A percentile compares a stretch with the other conserved stretches of the same genome.
phyloP scores from a whole-genome alignment of 1,140 invertebrate species.

The Sycophaga agraensis region DNA sequence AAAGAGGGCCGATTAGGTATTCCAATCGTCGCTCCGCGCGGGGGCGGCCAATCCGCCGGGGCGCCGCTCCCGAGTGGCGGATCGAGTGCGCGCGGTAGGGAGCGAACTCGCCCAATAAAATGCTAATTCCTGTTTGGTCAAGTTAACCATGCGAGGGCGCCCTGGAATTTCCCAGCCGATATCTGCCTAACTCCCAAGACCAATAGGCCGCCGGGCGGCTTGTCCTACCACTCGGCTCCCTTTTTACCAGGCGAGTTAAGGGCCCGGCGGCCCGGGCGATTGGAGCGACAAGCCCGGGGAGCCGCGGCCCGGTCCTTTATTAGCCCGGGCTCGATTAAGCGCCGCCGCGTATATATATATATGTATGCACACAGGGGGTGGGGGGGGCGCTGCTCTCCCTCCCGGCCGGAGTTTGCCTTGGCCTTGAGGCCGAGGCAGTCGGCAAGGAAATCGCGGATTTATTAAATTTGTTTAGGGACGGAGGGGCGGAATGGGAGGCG shows the following conservation, averaged over 20 bases:
- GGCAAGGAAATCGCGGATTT: constrained; percentile 55
- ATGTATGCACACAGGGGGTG: constrained; percentile 24
- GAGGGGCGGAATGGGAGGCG: no score
- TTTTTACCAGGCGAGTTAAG: background rate
- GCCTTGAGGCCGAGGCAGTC: constrained; percentile 39
- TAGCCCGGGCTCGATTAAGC: constrained; percentile 36
- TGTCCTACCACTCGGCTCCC: background rate
- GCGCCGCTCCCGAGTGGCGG: constrained; percentile 1
- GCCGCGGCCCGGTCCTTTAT: constrained; percentile 26
- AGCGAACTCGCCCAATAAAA: constrained; percentile 61
- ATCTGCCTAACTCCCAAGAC: constrained; percentile 55
- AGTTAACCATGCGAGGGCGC: constrained; percentile 60
- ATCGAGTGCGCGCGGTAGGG: background rate
- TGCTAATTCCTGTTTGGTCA: constrained; percentile 63
- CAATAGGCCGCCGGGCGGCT: constrained; percentile 35
- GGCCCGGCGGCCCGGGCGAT: constrained; percentile 37
- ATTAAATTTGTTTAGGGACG: constrained; percentile 58
- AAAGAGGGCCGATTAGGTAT: constrained; percentile 50
- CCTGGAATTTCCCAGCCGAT: constrained; percentile 55
- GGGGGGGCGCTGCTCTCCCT: constrained; percentile 1
- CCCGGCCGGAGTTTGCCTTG: background rate
- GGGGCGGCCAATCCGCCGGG: background rate
- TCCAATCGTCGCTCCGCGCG: constrained; percentile 52
- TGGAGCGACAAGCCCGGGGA: constrained; percentile 1
- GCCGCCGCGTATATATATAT: background rate